phyloP scores from a whole-genome alignment of 1,140 invertebrate genomes.

The Colletes gigas region DNA sequence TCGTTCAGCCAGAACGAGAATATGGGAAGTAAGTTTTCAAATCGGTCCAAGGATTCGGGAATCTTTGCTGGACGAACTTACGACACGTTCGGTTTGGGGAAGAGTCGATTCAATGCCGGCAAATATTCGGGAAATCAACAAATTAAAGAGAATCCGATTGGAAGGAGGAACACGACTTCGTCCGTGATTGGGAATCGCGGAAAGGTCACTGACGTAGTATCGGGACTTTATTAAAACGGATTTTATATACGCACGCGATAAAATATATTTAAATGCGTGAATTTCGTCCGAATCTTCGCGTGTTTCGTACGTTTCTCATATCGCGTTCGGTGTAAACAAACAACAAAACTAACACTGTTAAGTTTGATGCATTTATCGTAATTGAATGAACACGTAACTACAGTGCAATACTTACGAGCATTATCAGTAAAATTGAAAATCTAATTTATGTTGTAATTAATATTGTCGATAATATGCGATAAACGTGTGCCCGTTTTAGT shows the following conservation, averaged over 20 bases:
- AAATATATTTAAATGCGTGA: constrained; percentile 9
- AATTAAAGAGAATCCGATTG: constrained; percentile 61
- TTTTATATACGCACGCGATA: not conserved
- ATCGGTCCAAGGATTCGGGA: constrained; percentile 63
- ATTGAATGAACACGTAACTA: not conserved
- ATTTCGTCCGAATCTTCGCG: not conserved
- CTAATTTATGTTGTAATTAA: constrained; percentile 32
- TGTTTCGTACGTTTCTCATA: not conserved
- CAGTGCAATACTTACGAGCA: constrained; percentile 56
- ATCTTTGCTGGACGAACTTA: constrained; percentile 73
- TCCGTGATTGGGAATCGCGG: constrained; percentile 64
- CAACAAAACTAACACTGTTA: not conserved
- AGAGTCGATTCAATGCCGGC: constrained; percentile 77
- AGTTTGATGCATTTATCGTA: not conserved
- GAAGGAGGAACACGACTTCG: constrained; percentile 65
- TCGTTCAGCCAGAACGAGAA: constrained; percentile 62
- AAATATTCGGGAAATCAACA: constrained; percentile 76
- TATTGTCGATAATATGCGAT: constrained; percentile 8
- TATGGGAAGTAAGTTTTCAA: constrained; percentile 50
- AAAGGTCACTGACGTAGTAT: constrained; percentile 79
- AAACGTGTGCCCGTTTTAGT: constrained; percentile 20
- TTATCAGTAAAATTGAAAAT: constrained; percentile 21
- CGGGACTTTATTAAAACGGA: constrained; percentile 73
- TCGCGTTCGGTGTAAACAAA: not conserved
- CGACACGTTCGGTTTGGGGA: constrained; percentile 76